Evolutionary conservation across 2,888 invertebrate genomes (phyloP), one percentile per base, ranked within the genome.

Genomic region (Serrognathus titanus): DNA sequence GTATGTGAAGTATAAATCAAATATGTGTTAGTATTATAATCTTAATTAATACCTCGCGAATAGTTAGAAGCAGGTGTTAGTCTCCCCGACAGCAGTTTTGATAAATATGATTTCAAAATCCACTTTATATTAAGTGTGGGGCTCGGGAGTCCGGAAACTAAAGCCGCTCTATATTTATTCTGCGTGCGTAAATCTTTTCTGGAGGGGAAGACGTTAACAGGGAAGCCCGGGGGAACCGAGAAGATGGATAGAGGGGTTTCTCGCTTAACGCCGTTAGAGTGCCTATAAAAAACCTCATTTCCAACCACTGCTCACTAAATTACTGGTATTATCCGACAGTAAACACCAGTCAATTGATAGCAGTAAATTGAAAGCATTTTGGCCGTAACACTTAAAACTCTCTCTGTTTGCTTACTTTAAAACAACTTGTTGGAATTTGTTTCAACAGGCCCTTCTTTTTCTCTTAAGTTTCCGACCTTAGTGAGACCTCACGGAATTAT

Each of bases 341-440:
- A 75, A 76, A 75, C 75, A 74, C 68, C 70, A 71, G 71, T 72
- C 75, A 72, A 76, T 76, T 75, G 75, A 75, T 62, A 59, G 59
- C 52, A 55, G 52, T 60, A 62, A 65, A 65, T 65, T 64, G 65
- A 59, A 62, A 56, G 61, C 47, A 46, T 55, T 58, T 55, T n/a
- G 48, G 35, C 12, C 12, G 48, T 31, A 10, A 36, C 48, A 36
- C 36, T 48, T 48, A 48, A 48, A 31, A 24, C 16, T 12, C 31
- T 12, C 9, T 36, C 24, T 12, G 46, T 40, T 40, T 40, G 13
- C 12, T 40, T 40, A 13, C 24, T 48, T 48, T 24, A 48, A 48
- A 48, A 31, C 10, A 48, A 48, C 48, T 48, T 48, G 48, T 48
- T 48, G 48, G 31, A 43, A 43, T 43, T 16, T 11, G 9, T 43